Conservation (phyloP, 2,797 vertebrate genomes). For the Geotrypetes seraphini region DNA sequence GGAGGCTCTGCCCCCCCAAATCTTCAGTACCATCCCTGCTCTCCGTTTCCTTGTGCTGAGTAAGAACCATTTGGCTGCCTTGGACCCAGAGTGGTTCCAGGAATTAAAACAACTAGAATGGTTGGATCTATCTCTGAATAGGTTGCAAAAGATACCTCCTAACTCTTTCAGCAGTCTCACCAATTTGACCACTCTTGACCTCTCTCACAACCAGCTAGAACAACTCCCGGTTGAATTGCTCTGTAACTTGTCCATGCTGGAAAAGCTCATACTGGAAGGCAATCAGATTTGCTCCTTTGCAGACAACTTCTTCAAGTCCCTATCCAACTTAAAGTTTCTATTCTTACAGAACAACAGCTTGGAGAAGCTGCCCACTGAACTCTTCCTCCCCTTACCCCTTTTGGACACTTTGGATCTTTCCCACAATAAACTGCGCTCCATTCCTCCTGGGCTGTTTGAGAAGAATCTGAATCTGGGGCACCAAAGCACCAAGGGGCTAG, state of each 20-base stretch:
- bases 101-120: background rate
- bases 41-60: slow-evolving; percentile 25
- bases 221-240: slow-evolving; percentile 10
- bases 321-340: slow-evolving; percentile 10
- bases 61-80: slow-evolving; percentile 12
- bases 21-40: background rate
- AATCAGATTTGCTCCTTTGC: slow-evolving; percentile 7
- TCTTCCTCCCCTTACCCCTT: background rate
- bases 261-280: slow-evolving; percentile 16
- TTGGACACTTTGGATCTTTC: slow-evolving; percentile 35
- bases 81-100: background rate
- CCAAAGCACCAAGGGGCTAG: slow-evolving; percentile 13
- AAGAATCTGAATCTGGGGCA: background rate
- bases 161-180: slow-evolving; percentile 11
- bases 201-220: slow-evolving; percentile 24
- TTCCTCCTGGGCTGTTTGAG: slow-evolving; percentile 3
- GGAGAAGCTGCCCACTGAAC: accelerated
- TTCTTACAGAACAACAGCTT: slow-evolving; percentile 32
- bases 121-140: slow-evolving; percentile 25
- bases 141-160: background rate
- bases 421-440: slow-evolving; percentile 10
- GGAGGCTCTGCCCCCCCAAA: background rate
- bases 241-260: background rate
- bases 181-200: slow-evolving; percentile 12
- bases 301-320: background rate